Evolutionary conservation across 2,888 invertebrate genomes (phyloP).

Genomic region (Abrostola triplasia): DNA sequence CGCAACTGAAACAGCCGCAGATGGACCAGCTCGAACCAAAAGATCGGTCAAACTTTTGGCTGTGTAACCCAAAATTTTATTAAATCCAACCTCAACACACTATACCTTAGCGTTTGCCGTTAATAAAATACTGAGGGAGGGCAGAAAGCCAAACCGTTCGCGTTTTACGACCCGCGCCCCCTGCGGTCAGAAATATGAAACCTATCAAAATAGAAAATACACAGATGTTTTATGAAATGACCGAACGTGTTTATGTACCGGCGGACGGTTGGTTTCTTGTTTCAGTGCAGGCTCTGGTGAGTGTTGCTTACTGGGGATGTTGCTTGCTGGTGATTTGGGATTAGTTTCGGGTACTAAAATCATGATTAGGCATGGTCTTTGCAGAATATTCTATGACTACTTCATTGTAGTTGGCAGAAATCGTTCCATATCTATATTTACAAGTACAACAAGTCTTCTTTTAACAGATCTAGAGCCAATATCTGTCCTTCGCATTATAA

Average conservation of each 20-base stretch:
- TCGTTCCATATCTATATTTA: no score
- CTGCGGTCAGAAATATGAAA: constrained; percentile 78
- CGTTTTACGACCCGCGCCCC: constrained; percentile 71
- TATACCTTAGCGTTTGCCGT: constrained; percentile 66
- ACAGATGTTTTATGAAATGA: constrained; percentile 72
- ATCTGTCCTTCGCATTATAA: no score
- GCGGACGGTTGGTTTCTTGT: constrained; percentile 44
- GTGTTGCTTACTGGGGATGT: background rate
- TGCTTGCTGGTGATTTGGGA: background rate
- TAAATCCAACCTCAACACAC: constrained; percentile 58
- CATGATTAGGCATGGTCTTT: no score
- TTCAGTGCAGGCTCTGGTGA: constrained; percentile 26
- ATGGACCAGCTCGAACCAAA: constrained; percentile 36
- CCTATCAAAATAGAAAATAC: constrained; percentile 75
- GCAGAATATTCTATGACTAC: no score
- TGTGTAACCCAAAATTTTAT: constrained; percentile 57
- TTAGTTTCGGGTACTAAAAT: no score
- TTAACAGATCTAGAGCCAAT: no score
- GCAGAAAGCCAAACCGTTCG: constrained; percentile 72
- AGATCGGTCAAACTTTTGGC: constrained; percentile 50
- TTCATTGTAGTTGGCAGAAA: no score
- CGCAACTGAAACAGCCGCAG: constrained; percentile 36
- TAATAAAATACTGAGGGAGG: constrained; percentile 70
- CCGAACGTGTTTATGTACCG: constrained; percentile 67
- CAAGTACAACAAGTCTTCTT: no score